Percentiles rank a stretch among this genome's conserved stretches.
These are phyloP conservation scores for western clawed frog (Xenopus tropicalis) DNA, from an alignment of 2,113 vertebrate genomes.

Conservation along the genomic window UCB_Xtro_10.0 CM004451.2:979501-980000, in stretches of 20 bases:
- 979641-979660: not conserved
- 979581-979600: not conserved
- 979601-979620: not conserved
- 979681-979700: conserved; percentile 1
- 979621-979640: not conserved
- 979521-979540: conserved; percentile 13
- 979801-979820: too few species aligned
- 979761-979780: not conserved
- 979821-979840: too few species aligned
- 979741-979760: not conserved
- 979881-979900: too few species aligned
- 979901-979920: too few species aligned
- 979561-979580: conserved; percentile 9
- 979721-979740: not conserved
- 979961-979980: too few species aligned
- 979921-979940: too few species aligned
- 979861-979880: too few species aligned
- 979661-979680: not conserved
- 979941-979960: too few species aligned
- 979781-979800: not conserved
- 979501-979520: not conserved
- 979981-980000: too few species aligned
- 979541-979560: not conserved
- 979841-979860: too few species aligned
- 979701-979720: not conserved